Conservation (phyloP, 1,140 invertebrate genomes). For the Eriosoma lanigerum region DNA sequence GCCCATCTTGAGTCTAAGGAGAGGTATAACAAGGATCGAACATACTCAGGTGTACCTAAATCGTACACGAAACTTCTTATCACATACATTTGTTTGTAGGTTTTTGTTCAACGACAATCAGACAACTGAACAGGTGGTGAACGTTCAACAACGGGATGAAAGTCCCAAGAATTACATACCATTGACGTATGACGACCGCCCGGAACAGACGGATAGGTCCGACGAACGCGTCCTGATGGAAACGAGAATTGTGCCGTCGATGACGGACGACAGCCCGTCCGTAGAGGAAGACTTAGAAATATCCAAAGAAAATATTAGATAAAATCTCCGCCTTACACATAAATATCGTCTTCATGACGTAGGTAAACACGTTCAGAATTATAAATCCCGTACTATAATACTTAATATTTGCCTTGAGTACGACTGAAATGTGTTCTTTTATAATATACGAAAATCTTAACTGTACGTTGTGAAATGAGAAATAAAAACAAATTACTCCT, state of each 20-base stretch:
- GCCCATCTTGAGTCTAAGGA: no score
- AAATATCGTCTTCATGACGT: no score
- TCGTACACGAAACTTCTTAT: no score
- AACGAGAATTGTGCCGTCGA: slow-evolving; percentile 13
- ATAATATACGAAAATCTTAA: neutral
- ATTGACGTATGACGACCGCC: neutral
- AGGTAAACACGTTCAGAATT: no score
- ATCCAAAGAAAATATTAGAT: slow-evolving; percentile 41
- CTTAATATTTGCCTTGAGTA: no score
- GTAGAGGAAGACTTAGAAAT: slow-evolving; percentile 34
- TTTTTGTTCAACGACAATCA: slow-evolving; percentile 43
- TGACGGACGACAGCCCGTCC: slow-evolving; percentile 38
- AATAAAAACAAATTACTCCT: neutral
- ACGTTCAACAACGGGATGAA: slow-evolving; percentile 30
- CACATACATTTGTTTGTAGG: neutral
- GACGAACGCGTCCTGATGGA: neutral
- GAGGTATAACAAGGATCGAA: no score
- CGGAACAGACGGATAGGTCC: neutral
- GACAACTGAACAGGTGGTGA: slow-evolving; percentile 27
- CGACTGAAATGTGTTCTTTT: no score
- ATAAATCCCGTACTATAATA: no score
- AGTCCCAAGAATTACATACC: slow-evolving; percentile 29
- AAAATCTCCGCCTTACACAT: neutral
- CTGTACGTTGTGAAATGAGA: neutral
- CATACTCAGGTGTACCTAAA: no score